phyloP scores from a whole-genome alignment of 2,113 vertebrate genomes.

The Bagarius yarrelli region DNA sequence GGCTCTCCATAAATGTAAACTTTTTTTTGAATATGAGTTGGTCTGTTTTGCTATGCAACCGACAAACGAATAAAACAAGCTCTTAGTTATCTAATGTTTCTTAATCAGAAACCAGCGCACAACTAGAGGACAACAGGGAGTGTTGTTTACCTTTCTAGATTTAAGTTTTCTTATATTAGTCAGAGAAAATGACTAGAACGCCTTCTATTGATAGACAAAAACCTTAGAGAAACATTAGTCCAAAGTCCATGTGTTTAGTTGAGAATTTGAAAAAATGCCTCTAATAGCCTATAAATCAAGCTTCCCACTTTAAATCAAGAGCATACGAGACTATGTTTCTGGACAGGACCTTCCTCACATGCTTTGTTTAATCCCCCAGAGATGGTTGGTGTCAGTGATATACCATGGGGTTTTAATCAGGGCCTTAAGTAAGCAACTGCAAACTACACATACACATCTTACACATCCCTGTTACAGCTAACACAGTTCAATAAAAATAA shows the following conservation, averaged over 20 bases:
- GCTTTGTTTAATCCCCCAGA: too few species aligned
- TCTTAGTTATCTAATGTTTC: background rate
- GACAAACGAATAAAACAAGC: background rate
- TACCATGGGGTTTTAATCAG: too few species aligned
- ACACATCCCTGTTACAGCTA: too few species aligned
- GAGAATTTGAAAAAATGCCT: background rate
- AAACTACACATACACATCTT: too few species aligned
- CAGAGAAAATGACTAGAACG: too few species aligned
- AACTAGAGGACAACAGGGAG: background rate
- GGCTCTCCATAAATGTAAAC: background rate
- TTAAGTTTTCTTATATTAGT: background rate
- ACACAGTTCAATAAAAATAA: too few species aligned
- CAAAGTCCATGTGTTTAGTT: too few species aligned
- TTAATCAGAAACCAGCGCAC: background rate
- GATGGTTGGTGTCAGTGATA: too few species aligned
- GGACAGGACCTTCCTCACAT: too few species aligned
- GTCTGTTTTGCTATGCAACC: background rate
- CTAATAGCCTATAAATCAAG: background rate
- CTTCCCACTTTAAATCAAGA: background rate
- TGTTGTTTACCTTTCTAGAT: background rate
- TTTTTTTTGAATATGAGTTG: background rate
- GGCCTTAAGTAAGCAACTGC: too few species aligned
- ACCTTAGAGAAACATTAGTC: too few species aligned
- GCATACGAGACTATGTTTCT: background rate
- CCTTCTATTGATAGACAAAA: too few species aligned